These are phyloP conservation scores for Threskiornis aethiopicus DNA, from an alignment of 2,797 vertebrate species.

Conservation along the genomic window DNA sequence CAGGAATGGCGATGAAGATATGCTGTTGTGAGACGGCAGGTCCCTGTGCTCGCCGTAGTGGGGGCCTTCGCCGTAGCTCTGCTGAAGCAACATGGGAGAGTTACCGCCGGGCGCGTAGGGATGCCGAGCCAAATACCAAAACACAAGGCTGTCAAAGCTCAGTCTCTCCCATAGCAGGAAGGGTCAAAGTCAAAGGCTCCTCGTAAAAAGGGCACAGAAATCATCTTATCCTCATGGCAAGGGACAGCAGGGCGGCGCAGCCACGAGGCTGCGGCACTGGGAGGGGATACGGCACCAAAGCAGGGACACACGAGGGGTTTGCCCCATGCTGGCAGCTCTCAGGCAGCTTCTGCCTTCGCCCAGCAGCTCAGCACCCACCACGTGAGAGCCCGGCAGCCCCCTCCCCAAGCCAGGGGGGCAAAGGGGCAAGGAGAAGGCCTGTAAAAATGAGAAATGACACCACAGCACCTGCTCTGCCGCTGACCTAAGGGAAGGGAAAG, in stretches of 20 bases:
- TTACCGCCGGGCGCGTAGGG: accelerated
- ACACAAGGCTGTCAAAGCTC: accelerated
- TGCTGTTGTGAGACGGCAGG: constrained; percentile 76
- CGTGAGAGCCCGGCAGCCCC: neutral
- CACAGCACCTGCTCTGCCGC: neutral
- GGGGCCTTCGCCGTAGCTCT: constrained; percentile 89
- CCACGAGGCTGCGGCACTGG: accelerated
- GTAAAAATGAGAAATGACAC: neutral
- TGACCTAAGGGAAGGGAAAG: neutral
- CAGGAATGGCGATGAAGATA: constrained; percentile 88
- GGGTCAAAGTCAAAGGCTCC: neutral
- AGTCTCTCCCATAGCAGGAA: neutral
- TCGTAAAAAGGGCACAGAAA: neutral
- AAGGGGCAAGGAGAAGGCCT: neutral
- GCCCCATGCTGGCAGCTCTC: neutral
- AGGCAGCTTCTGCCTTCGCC: neutral
- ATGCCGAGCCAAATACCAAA: accelerated
- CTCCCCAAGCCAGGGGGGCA: accelerated
- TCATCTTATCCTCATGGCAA: too few species aligned
- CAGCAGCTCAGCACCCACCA: neutral
- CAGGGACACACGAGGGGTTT: neutral
- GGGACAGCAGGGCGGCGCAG: neutral
- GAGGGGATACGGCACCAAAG: neutral
- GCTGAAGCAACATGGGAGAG: neutral
- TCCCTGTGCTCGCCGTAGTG: constrained; percentile 90